Evolutionary conservation across 1,140 invertebrate genomes (phyloP).

Genomic region (Drosophila varians): DNA sequence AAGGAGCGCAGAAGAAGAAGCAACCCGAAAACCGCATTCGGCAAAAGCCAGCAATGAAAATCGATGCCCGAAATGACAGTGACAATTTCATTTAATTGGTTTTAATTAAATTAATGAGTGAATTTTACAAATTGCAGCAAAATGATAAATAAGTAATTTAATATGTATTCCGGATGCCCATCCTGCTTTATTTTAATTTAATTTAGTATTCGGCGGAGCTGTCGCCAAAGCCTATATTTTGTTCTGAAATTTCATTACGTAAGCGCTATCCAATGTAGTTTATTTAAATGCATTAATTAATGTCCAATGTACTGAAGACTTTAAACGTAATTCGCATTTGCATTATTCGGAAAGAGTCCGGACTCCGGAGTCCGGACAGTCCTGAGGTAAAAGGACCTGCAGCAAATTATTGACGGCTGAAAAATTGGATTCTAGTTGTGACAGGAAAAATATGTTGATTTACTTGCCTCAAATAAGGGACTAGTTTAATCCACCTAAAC

Average conservation of each 20-base stretch:
- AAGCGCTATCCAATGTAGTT: constrained; percentile 75
- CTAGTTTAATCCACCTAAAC: constrained; percentile 65
- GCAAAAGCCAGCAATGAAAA: constrained; percentile 67
- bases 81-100: constrained; percentile 82
- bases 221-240: constrained; percentile 15
- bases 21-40: constrained; percentile 67
- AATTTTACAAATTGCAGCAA: constrained; percentile 82
- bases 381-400: too few relatives aligned
- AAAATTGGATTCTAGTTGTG: constrained; percentile 1
- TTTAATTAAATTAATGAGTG: constrained; percentile 82
- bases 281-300: constrained; percentile 58
- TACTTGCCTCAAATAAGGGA: constrained; percentile 24
- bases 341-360: too few relatives aligned
- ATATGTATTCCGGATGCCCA: constrained; percentile 52
- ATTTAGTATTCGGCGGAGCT: constrained; percentile 62
- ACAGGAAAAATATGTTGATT: constrained; percentile 1
- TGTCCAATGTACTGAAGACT: constrained; percentile 27
- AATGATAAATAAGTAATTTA: constrained; percentile 82
- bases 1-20: constrained; percentile 11
- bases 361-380: too few relatives aligned
- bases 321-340: too few relatives aligned
- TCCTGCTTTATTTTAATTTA: constrained; percentile 62
- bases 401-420: not conserved
- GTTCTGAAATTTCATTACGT: constrained; percentile 53
- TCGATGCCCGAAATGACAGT: constrained; percentile 81